phyloP scores from a whole-genome alignment of 2,888 invertebrate species.

The Hecatera dysodea region DNA sequence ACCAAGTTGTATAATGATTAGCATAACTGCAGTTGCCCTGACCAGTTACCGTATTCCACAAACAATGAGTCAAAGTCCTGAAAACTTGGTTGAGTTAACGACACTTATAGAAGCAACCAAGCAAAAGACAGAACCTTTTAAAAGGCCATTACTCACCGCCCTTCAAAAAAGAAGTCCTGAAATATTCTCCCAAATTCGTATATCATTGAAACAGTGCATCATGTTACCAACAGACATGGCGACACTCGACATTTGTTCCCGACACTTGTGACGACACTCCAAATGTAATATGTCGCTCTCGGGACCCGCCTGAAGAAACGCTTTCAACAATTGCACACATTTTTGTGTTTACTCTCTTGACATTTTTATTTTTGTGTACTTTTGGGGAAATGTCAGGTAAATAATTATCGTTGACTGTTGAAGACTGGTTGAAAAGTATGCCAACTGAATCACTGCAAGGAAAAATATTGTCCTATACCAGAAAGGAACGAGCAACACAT shows the following conservation, averaged over 20 bases:
- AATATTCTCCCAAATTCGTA: conserved; percentile 39
- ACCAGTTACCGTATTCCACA: neutral
- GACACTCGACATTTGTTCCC: conserved; percentile 62
- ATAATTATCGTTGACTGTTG: conserved; percentile 31
- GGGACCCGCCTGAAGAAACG: conserved; percentile 63
- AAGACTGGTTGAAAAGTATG: neutral
- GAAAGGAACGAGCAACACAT: neutral
- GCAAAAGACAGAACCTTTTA: conserved; percentile 25
- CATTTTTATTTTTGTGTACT: conserved; percentile 49
- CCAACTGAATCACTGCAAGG: neutral
- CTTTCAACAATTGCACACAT: conserved; percentile 64
- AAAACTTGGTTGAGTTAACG: conserved; percentile 1
- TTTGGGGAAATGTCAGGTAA: conserved; percentile 49
- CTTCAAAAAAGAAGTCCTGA: conserved; percentile 15
- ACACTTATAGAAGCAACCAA: neutral
- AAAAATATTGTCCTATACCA: neutral
- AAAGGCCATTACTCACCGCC: conserved; percentile 19
- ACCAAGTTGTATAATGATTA: too few relatives aligned
- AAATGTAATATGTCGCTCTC: conserved; percentile 70
- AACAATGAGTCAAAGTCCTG: too few relatives aligned
- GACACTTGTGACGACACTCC: conserved; percentile 64
- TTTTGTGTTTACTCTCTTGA: conserved; percentile 54
- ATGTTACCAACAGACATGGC: conserved; percentile 58
- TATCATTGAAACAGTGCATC: conserved; percentile 64
- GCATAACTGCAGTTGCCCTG: neutral